Evolutionary conservation across 92 coral and sea anemone genomes (phyloP).

Genomic region (Palythoa grandiflora): DNA sequence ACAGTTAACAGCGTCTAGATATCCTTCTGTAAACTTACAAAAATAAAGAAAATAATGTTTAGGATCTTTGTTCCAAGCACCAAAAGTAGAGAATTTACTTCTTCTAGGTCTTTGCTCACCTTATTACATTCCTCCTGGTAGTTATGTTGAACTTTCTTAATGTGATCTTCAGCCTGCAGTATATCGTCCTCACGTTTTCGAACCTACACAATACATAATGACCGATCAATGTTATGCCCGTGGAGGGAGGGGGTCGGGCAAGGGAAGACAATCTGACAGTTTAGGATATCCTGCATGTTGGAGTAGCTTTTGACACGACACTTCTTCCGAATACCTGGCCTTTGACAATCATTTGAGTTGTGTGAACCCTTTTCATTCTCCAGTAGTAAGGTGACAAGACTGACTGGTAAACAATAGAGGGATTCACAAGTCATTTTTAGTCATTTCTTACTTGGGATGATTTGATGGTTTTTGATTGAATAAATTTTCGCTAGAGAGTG

Average conservation of each 20-base stretch:
- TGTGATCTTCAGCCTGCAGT: conserved; percentile 61
- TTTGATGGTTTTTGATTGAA: too few relatives aligned
- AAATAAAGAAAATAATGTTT: neutral
- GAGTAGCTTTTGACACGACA: too few relatives aligned
- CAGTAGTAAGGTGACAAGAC: too few relatives aligned
- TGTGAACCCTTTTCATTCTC: too few relatives aligned
- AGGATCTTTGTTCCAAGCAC: neutral
- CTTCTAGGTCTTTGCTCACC: neutral
- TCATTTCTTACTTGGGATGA: too few relatives aligned
- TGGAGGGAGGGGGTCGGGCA: neutral
- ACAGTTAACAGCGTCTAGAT: too few relatives aligned
- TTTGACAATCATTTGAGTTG: too few relatives aligned
- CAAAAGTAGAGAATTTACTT: neutral
- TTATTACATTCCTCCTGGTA: conserved; percentile 42
- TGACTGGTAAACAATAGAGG: too few relatives aligned
- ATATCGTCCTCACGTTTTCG: conserved; percentile 76
- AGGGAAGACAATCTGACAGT: neutral
- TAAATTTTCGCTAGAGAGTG: too few relatives aligned
- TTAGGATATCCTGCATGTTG: too few relatives aligned
- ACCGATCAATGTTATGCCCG: neutral
- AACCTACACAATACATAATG: conserved; percentile 48
- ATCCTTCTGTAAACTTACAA: neutral
- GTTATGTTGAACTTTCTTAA: conserved; percentile 64
- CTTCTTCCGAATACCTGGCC: too few relatives aligned
- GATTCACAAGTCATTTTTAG: too few relatives aligned